phyloP scores from a whole-genome alignment of 2,888 invertebrate genomes.

The Trachelus iudaicus region DNA sequence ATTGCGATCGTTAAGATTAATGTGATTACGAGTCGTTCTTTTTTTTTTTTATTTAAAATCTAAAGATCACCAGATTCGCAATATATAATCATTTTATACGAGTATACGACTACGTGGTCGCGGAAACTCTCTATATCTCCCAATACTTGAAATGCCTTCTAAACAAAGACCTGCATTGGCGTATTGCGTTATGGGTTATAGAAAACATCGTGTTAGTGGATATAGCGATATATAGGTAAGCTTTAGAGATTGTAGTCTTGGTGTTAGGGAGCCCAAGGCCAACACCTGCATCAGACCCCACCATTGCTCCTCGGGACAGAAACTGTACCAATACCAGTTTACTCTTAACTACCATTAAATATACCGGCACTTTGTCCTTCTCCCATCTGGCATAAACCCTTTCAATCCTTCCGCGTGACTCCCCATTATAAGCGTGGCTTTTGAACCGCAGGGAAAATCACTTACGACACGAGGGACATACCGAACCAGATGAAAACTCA shows the following conservation, averaged over 20 bases:
- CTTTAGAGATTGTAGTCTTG: slow-evolving; percentile 56
- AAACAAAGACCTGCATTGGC: slow-evolving; percentile 48
- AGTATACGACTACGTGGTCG: not conserved
- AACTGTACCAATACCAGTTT: slow-evolving; percentile 47
- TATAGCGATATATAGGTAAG: slow-evolving; percentile 35
- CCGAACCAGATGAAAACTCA: not conserved
- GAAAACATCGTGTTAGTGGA: slow-evolving; percentile 26
- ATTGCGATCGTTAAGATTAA: not conserved
- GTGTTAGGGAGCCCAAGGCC: slow-evolving; percentile 61
- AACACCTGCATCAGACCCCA: slow-evolving; percentile 60
- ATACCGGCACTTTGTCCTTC: slow-evolving; percentile 44
- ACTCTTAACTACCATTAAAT: slow-evolving; percentile 46
- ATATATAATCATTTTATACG: not conserved
- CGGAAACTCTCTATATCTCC: not conserved
- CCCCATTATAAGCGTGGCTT: not conserved
- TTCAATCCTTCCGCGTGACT: not conserved
- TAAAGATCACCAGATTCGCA: not conserved
- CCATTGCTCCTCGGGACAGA: slow-evolving; percentile 39
- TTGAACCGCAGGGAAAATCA: not conserved
- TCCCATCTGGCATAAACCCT: slow-evolving; percentile 14
- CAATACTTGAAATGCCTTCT: slow-evolving; percentile 32
- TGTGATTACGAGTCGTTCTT: not conserved
- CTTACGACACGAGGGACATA: not conserved
- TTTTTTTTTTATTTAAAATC: not conserved
- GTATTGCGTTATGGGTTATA: slow-evolving; percentile 37